Percentiles rank a stretch among this genome's conserved stretches.
Evolutionary conservation across 2,888 invertebrate species (phyloP).

Genomic region (Sesamia inferens): DNA sequence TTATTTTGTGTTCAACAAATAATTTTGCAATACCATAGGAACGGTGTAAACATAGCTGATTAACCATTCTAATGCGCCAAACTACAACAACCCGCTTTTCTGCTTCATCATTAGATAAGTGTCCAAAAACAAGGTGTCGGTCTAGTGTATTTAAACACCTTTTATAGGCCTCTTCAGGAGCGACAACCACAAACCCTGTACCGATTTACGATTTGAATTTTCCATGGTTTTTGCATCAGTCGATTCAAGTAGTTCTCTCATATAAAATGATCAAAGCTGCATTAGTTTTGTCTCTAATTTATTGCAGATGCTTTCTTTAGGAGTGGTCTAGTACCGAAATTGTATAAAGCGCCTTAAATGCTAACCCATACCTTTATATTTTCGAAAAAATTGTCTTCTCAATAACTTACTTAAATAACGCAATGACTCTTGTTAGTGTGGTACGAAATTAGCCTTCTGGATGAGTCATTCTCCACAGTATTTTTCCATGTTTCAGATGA

Average conservation of each 20-base stretch:
- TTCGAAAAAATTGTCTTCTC: no score
- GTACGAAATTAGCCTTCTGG: no score
- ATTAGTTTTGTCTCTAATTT: not conserved
- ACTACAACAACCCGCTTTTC: not conserved
- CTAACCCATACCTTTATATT: not conserved
- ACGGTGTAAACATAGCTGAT: not conserved
- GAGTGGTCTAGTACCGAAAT: not conserved
- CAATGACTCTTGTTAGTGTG: no score
- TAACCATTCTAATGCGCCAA: not conserved
- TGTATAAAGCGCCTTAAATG: no score
- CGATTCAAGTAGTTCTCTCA: not conserved
- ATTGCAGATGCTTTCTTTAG: not conserved
- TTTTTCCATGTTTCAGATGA: not conserved
- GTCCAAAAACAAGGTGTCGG: not conserved
- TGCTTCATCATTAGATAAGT: not conserved
- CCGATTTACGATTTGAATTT: not conserved
- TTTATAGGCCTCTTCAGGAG: no score
- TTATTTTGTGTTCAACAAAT: not conserved
- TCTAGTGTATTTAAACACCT: not conserved
- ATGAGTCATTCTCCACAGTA: not conserved
- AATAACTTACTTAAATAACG: no score
- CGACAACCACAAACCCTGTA: no score
- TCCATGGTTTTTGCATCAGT: not conserved
- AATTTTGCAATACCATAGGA: not conserved
- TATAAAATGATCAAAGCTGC: not conserved